A percentile compares a stretch with the other conserved stretches of the same genome.
phyloP scores from a whole-genome alignment of 2,888 invertebrate genomes.

The Craniophora ligustri region DNA sequence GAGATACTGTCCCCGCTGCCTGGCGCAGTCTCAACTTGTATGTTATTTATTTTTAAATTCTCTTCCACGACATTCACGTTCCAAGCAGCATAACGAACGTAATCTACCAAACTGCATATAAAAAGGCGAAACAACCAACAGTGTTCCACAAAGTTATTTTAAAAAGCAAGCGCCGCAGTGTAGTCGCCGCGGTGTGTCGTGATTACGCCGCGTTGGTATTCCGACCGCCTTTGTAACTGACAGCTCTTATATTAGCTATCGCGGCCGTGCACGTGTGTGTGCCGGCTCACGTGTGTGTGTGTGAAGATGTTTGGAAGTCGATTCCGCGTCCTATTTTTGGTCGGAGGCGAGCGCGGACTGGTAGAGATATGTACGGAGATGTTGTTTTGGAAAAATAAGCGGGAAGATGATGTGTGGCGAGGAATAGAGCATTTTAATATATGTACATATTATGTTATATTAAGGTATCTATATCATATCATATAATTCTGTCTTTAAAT shows the following conservation, averaged over 20 bases:
- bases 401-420: not conserved
- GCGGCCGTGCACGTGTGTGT: conserved; percentile 24
- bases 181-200: conserved; percentile 21
- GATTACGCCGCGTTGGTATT: conserved; percentile 48
- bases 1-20: too few species aligned
- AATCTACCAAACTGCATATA: conserved; percentile 10
- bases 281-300: not conserved
- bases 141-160: conserved; percentile 35
- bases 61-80: too few species aligned
- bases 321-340: conserved; percentile 29
- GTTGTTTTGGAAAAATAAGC: not conserved
- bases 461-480: too few species aligned
- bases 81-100: not conserved
- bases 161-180: conserved; percentile 27
- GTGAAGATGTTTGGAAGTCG: conserved; percentile 9
- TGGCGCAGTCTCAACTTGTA: too few species aligned
- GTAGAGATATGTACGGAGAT: not conserved
- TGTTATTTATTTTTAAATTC: too few species aligned
- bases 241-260: conserved; percentile 54
- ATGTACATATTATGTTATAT: too few species aligned
- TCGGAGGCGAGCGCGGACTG: not conserved
- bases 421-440: too few species aligned
- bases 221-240: conserved; percentile 42
- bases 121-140: conserved; percentile 5
- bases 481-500: too few species aligned